Conservation (phyloP, 2,797 vertebrate species). For the Eupleurogrammus muticus region DNA sequence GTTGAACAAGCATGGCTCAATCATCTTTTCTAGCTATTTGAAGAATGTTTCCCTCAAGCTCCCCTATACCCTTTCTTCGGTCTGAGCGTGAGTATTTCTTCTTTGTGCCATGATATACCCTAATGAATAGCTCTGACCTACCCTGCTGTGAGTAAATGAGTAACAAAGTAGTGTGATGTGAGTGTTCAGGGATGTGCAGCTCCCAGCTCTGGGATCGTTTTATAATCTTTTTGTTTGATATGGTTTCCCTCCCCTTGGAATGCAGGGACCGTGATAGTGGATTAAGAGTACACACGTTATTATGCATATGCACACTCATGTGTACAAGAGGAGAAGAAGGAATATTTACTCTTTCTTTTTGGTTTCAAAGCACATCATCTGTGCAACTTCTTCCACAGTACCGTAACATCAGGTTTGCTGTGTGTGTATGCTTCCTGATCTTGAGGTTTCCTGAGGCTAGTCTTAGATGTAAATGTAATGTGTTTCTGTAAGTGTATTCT, state of each 20-base stretch:
- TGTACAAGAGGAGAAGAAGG: conserved; percentile 38
- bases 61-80: conserved; percentile 17
- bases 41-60: conserved; percentile 26
- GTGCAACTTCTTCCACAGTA: conserved; percentile 19
- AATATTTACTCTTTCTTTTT: conserved; percentile 41
- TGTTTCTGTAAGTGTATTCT: conserved; percentile 6
- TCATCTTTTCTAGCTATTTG: conserved; percentile 4
- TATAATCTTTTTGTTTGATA: conserved; percentile 69
- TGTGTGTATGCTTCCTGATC: conserved; percentile 4
- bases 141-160: conserved; percentile 36
- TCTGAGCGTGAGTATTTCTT: conserved; percentile 9
- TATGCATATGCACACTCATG: conserved; percentile 4
- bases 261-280: conserved; percentile 30
- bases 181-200: conserved; percentile 40
- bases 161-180: conserved; percentile 27
- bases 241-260: conserved; percentile 32
- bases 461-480: neutral
- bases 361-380: conserved; percentile 43
- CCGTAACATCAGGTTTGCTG: conserved; percentile 1
- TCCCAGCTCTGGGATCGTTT: conserved; percentile 56
- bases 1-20: conserved; percentile 4
- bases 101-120: conserved; percentile 46
- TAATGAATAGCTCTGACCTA: conserved; percentile 63
- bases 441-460: conserved; percentile 28
- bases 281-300: conserved; percentile 28